A percentile compares a stretch with the other conserved stretches of the same genome.
These are phyloP conservation scores for Microctonus hyperodae DNA, from an alignment of 2,888 invertebrate species.

Conservation along the genomic window DNA sequence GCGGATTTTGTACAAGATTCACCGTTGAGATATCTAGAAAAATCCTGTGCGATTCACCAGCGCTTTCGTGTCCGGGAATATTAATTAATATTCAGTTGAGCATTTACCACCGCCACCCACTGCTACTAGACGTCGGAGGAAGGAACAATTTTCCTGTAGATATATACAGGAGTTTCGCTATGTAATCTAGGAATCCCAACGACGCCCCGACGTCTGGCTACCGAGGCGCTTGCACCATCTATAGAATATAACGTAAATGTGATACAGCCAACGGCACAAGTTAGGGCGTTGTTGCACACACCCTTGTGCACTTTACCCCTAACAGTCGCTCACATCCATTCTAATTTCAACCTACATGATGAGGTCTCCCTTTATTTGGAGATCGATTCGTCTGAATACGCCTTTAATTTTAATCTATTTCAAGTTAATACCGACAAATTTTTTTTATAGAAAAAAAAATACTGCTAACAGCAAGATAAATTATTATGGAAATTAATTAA, in stretches of 20 bases:
- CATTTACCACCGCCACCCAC: background rate
- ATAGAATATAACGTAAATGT: background rate
- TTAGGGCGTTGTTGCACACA: conserved; percentile 11
- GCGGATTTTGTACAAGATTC: conserved; percentile 14
- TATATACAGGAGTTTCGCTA: background rate
- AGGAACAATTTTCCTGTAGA: conserved; percentile 1
- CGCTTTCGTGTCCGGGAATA: conserved; percentile 27
- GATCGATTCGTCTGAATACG: background rate
- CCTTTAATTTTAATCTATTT: background rate
- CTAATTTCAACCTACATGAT: background rate
- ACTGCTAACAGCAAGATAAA: too few relatives aligned
- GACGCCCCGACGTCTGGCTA: background rate
- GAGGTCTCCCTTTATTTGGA: background rate
- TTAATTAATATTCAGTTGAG: conserved; percentile 28
- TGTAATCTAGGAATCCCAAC: conserved; percentile 7
- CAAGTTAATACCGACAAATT: too few relatives aligned
- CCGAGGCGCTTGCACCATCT: background rate
- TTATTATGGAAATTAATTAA: too few relatives aligned
- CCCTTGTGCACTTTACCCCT: background rate
- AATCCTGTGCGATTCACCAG: conserved; percentile 19
- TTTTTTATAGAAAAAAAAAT: too few relatives aligned
- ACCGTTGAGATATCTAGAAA: conserved; percentile 21
- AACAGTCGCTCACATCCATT: background rate
- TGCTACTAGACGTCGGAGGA: background rate
- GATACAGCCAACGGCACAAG: background rate